phyloP scores from a whole-genome alignment of 2,113 vertebrate species.

The Oxyruncus cristatus region DNA sequence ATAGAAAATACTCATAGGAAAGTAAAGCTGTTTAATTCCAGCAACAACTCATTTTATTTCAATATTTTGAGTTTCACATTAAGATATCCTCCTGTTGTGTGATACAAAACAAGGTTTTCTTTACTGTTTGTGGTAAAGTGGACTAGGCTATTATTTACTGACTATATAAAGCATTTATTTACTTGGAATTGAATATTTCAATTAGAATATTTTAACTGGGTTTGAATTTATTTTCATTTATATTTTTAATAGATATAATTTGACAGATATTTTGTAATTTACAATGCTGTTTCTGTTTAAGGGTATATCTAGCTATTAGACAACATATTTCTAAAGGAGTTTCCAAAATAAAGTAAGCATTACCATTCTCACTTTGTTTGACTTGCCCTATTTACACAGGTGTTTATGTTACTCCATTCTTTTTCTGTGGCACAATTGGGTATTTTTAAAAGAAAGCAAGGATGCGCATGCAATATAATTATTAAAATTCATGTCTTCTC shows the following conservation, averaged over 20 bases:
- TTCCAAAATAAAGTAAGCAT: not conserved
- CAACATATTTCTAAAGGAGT: not conserved
- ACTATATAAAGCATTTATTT: not conserved
- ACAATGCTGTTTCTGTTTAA: not conserved
- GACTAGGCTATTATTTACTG: not conserved
- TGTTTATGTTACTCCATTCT: not conserved
- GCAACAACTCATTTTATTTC: not conserved
- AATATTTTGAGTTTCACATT: not conserved
- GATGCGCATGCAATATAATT: not conserved
- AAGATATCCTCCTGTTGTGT: not conserved
- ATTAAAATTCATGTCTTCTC: not conserved
- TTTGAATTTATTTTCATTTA: not conserved
- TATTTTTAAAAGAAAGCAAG: not conserved
- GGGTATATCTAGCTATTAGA: not conserved
- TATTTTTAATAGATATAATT: not conserved
- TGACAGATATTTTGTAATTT: not conserved
- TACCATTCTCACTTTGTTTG: not conserved
- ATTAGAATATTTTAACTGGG: not conserved
- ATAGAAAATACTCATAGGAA: not conserved
- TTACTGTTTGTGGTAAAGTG: not conserved
- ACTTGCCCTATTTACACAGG: not conserved
- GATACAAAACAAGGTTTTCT: not conserved
- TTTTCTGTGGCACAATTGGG: not conserved
- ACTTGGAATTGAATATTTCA: not conserved
- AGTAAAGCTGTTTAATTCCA: not conserved